A percentile compares a stretch with the other conserved stretches of the same genome.
phyloP scores from a whole-genome alignment of 2,113 vertebrate species.

The Gavia stellata region DNA sequence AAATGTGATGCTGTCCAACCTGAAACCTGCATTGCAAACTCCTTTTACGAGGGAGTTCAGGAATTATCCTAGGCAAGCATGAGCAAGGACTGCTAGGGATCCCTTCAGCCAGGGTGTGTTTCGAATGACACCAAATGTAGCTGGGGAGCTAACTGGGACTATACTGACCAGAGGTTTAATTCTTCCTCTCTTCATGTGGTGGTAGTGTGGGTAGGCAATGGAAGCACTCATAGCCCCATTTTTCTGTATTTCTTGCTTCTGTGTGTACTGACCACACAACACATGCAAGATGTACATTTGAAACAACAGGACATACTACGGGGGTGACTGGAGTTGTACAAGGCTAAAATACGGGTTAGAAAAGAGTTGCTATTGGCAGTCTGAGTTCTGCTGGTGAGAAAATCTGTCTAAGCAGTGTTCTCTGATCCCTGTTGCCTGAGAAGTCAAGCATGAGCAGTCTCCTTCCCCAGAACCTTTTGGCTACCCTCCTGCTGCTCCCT shows the following conservation, averaged over 20 bases:
- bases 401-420: neutral
- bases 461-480: neutral
- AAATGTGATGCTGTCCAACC: neutral
- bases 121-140: neutral
- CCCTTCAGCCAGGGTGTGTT: neutral
- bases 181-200: neutral
- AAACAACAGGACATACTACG: neutral
- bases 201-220: neutral
- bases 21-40: neutral
- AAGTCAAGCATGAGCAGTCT: neutral
- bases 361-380: neutral
- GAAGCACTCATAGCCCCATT: neutral
- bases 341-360: neutral
- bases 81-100: neutral
- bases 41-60: neutral
- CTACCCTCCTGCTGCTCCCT: neutral
- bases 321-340: accelerated
- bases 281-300: neutral
- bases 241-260: neutral
- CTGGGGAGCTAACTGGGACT: neutral
- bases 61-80: neutral
- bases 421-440: neutral
- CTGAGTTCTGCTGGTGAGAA: neutral
- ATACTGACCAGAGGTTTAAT: neutral
- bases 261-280: neutral